These are phyloP conservation scores for Gastrophysa polygoni DNA, from an alignment of 2,888 invertebrate genomes.

Conservation along the genomic window DNA sequence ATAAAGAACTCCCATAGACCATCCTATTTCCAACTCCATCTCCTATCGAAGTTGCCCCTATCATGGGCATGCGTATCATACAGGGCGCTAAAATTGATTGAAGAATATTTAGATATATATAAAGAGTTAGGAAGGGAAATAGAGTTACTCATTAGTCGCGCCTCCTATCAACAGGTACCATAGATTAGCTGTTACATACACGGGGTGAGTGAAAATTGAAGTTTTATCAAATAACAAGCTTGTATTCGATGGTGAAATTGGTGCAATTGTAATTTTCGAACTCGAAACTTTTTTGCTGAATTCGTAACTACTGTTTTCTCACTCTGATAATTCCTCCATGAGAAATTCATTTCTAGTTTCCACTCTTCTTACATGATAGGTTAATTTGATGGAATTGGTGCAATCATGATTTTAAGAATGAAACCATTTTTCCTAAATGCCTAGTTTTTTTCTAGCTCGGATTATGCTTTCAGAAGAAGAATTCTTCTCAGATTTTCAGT, in stretches of 20 bases:
- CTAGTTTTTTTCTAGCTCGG: no score
- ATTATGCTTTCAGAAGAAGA: no score
- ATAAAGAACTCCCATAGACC: not conserved
- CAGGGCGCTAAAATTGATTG: slow-evolving; percentile 46
- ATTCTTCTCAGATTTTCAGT: no score
- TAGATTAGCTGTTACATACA: slow-evolving; percentile 21
- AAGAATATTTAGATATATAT: slow-evolving; percentile 42
- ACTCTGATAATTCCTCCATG: no score
- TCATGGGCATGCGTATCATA: slow-evolving; percentile 39
- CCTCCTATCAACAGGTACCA: slow-evolving; percentile 35
- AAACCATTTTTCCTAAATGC: no score
- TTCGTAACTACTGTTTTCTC: no score
- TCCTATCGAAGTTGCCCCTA: not conserved
- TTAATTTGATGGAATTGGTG: no score
- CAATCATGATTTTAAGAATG: no score
- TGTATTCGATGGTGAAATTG: not conserved
- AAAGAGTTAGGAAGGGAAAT: slow-evolving; percentile 37
- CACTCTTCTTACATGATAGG: no score
- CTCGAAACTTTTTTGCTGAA: no score
- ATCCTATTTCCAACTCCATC: slow-evolving; percentile 5
- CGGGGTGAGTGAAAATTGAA: slow-evolving; percentile 19
- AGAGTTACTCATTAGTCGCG: slow-evolving; percentile 34
- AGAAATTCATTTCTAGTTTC: no score
- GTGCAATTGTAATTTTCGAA: no score
- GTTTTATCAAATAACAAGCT: not conserved